Percentiles rank a stretch among this genome's conserved stretches.
These are phyloP conservation scores for Squalus acanthias DNA, from an alignment of 2,797 vertebrate genomes.

Conservation along the genomic window DNA sequence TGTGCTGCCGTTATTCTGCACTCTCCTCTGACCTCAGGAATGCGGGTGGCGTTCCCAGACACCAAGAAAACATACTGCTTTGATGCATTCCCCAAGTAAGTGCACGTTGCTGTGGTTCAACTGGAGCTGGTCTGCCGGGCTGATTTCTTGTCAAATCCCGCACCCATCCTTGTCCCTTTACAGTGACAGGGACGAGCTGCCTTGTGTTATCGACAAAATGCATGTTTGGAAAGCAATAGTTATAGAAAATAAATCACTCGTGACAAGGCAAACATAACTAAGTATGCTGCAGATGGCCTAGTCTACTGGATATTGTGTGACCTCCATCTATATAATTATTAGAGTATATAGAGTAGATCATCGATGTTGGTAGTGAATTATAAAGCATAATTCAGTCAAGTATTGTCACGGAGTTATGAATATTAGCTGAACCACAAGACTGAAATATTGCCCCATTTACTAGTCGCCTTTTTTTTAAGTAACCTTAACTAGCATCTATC, in stretches of 20 bases:
- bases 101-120: conserved; percentile 13
- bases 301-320: not conserved
- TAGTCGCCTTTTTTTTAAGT: not conserved
- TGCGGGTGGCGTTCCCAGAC: conserved; percentile 91
- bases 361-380: not conserved
- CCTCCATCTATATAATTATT: not conserved
- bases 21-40: conserved; percentile 87
- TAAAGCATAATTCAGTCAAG: not conserved
- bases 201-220: not conserved
- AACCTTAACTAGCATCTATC: not conserved
- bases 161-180: not conserved
- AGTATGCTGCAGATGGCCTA: not conserved
- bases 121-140: not conserved
- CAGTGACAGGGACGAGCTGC: too few species aligned
- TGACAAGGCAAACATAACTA: not conserved
- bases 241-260: not conserved
- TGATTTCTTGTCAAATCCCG: not conserved
- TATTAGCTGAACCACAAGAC: not conserved
- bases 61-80: conserved; percentile 97
- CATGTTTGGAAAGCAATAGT: not conserved
- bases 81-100: conserved; percentile 92
- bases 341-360: not conserved
- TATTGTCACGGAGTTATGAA: not conserved
- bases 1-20: conserved; percentile 88
- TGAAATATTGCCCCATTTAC: not conserved